Conservation (phyloP, 1,140 invertebrate species). For the Neodiprion virginianus region DNA sequence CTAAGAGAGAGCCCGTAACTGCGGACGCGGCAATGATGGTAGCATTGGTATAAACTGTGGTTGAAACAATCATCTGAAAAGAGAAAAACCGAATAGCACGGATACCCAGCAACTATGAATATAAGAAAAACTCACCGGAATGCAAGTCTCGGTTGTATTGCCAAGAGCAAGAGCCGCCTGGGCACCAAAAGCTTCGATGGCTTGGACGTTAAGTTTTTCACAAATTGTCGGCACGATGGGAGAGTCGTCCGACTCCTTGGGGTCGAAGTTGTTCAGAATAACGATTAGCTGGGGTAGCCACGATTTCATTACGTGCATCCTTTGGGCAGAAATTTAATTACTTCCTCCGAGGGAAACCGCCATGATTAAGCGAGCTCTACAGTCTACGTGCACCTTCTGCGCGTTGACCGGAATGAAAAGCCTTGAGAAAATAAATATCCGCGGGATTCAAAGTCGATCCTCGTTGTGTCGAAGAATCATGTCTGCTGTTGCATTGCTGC, state of each 20-base stretch:
- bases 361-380: neutral
- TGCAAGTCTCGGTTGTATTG: slow-evolving; percentile 29
- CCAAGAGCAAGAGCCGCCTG: slow-evolving; percentile 19
- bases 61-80: slow-evolving; percentile 48
- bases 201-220: slow-evolving; percentile 45
- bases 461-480: too few species aligned
- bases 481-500: too few species aligned
- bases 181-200: slow-evolving; percentile 20
- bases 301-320: slow-evolving; percentile 56
- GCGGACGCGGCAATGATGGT: slow-evolving; percentile 49
- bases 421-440: neutral
- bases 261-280: slow-evolving; percentile 54
- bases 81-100: slow-evolving; percentile 19
- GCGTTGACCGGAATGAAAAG: neutral
- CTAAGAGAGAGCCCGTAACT: slow-evolving; percentile 44
- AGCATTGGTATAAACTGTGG: slow-evolving; percentile 50
- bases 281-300: slow-evolving; percentile 60
- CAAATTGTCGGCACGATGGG: slow-evolving; percentile 48
- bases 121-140: slow-evolving; percentile 27
- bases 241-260: slow-evolving; percentile 28
- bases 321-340: slow-evolving; percentile 27
- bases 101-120: neutral
- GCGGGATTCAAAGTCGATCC: too few species aligned
- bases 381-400: neutral
- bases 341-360: slow-evolving; percentile 3